These are phyloP conservation scores for Cephalophus harveyi DNA, from an alignment of 2,113 vertebrate species.

Conservation along the genomic window DNA sequence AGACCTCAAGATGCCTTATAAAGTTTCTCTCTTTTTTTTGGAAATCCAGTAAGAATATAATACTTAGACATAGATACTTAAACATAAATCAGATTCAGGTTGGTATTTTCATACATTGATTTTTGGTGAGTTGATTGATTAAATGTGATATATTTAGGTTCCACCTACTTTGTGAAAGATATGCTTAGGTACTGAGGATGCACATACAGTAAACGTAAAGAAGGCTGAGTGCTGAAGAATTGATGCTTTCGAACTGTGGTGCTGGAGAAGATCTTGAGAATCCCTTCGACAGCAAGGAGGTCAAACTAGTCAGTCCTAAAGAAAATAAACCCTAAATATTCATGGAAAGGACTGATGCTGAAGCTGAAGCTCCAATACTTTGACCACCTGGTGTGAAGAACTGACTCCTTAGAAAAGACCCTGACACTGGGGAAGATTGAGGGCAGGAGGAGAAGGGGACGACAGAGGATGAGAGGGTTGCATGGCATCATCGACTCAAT, in stretches of 20 bases:
- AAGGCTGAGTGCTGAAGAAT: background rate
- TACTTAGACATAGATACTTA: background rate
- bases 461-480: background rate
- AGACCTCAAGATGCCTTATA: background rate
- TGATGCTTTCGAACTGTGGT: background rate
- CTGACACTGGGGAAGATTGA: background rate
- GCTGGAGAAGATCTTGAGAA: background rate
- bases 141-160: background rate
- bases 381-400: background rate
- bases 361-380: background rate
- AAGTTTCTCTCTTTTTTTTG: background rate
- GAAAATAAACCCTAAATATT: background rate
- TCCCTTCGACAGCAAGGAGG: background rate
- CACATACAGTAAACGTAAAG: background rate
- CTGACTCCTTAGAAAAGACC: background rate
- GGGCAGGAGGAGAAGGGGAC: background rate
- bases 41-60: background rate
- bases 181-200: background rate
- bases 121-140: background rate
- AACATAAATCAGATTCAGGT: background rate
- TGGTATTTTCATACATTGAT: background rate
- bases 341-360: background rate
- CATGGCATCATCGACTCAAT: background rate
- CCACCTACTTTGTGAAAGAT: background rate
- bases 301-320: background rate